These are phyloP conservation scores for Gibbula magus DNA, from an alignment of 2,888 invertebrate species.

Conservation along the genomic window DNA sequence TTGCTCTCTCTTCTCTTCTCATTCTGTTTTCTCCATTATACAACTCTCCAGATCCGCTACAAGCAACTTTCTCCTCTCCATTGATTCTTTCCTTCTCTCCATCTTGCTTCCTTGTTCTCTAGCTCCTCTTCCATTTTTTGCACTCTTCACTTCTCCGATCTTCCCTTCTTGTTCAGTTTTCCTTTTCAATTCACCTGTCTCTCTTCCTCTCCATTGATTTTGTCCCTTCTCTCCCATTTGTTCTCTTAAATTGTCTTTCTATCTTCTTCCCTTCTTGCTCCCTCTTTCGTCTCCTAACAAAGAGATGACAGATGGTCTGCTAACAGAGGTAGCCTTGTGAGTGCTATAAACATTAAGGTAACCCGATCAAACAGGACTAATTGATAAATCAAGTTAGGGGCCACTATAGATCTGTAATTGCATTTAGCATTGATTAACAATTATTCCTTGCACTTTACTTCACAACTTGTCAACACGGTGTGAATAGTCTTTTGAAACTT, in stretches of 20 bases:
- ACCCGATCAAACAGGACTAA: neutral
- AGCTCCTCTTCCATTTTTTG: neutral
- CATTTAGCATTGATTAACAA: neutral
- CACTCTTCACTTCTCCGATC: neutral
- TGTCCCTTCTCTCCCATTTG: slow-evolving; percentile 3
- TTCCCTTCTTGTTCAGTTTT: neutral
- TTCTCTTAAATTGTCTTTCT: neutral
- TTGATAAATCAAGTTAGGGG: neutral
- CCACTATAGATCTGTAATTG: neutral
- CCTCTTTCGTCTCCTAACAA: neutral
- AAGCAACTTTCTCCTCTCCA: slow-evolving; percentile 21
- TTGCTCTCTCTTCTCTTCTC: neutral
- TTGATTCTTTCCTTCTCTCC: neutral
- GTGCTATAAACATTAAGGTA: neutral
- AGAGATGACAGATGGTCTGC: neutral
- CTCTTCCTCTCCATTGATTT: neutral
- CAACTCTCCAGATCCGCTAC: slow-evolving; percentile 31
- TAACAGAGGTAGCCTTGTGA: neutral
- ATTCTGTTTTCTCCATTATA: slow-evolving; percentile 18
- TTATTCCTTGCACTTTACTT: neutral
- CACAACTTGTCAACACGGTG: no score
- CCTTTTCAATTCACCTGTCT: neutral
- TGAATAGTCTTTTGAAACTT: no score
- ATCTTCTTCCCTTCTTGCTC: neutral
- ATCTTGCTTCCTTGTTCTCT: neutral